Evolutionary conservation across 2,797 vertebrate genomes (phyloP), one percentile per base, ranked within the genome.

Genomic region (Pseudocheirus occidentalis): DNA sequence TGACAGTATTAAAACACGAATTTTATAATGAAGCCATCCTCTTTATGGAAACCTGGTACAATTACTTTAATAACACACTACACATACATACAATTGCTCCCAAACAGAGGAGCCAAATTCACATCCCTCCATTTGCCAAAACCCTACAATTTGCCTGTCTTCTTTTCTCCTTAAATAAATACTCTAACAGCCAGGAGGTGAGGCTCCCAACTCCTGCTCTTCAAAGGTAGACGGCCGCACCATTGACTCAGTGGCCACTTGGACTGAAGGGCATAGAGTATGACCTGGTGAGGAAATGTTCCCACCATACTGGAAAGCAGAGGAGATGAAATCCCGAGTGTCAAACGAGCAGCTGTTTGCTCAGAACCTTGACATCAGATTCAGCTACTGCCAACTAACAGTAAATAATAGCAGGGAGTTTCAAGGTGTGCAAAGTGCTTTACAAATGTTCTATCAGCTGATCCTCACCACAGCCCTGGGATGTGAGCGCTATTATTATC

Each of bases 301-400:
- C 97, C 97, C 96, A 95, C n/a, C 97, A 98, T 56, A 95, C 98
- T 98, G 95, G 93, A 90, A 98, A 98, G 97, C 97, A 98, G 98
- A 97, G 97, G 97, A 98, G 98, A 98, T 92, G 97, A 98, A 99
- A 98, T 34, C 91, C 96, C 87, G 28, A 50, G 6, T 97, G 98
- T 98, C 98, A 98, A 98, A 98, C 95, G 97, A 98, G 97, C 96
- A 98, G 98, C 98, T 98, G 97, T 97, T 98, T 96, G 97, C 96
- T 97, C 98, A 94, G 95, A 97, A 98, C 94, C 97, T 97, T 96
- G 66, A 97, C 97, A 98, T 98, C 98, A 94, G 98, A 98, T 98
- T 90, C 96, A 57, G 94, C 96, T 98, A 31, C 94, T 89, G 97
- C 93, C 95, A 81, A 46, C n/a, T 94, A 95, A 91, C 89, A 93